A percentile compares a stretch with the other conserved stretches of the same genome.
Conservation (phyloP, 92 coral and sea anemone genomes). For the Porites rus region DNA sequence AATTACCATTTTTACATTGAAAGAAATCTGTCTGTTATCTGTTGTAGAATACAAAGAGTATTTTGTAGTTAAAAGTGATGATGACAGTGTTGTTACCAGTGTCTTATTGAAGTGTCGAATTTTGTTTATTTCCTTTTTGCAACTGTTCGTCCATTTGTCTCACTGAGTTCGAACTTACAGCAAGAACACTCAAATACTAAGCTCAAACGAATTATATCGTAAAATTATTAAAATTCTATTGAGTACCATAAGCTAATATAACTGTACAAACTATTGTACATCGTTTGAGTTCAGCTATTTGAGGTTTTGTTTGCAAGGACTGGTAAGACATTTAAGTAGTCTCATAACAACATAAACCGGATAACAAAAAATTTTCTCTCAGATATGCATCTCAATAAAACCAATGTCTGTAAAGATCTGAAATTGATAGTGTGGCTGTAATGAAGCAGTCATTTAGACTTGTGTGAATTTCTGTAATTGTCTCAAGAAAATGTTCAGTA, state of each 20-base stretch:
- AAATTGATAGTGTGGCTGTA: no score
- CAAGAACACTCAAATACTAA: neutral
- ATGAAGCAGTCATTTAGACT: no score
- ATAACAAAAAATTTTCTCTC: no score
- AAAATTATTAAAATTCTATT: neutral
- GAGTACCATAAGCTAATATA: neutral
- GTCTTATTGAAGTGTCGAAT: neutral
- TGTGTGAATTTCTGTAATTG: no score
- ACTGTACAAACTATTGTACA: conserved; percentile 7
- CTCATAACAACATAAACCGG: no score
- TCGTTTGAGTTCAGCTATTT: neutral
- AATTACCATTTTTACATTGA: neutral
- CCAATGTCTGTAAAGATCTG: no score
- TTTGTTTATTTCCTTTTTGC: neutral
- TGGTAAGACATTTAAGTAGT: no score
- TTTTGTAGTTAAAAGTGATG: neutral
- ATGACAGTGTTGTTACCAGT: neutral
- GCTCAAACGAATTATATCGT: neutral
- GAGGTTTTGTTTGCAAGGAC: neutral
- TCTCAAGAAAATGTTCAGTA: no score
- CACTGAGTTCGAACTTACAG: neutral
- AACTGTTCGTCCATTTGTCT: neutral
- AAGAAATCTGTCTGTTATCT: neutral
- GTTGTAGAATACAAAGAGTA: neutral
- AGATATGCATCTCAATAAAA: no score